phyloP scores from a whole-genome alignment of 2,797 vertebrate species.

The Hoplostethus atlanticus region DNA sequence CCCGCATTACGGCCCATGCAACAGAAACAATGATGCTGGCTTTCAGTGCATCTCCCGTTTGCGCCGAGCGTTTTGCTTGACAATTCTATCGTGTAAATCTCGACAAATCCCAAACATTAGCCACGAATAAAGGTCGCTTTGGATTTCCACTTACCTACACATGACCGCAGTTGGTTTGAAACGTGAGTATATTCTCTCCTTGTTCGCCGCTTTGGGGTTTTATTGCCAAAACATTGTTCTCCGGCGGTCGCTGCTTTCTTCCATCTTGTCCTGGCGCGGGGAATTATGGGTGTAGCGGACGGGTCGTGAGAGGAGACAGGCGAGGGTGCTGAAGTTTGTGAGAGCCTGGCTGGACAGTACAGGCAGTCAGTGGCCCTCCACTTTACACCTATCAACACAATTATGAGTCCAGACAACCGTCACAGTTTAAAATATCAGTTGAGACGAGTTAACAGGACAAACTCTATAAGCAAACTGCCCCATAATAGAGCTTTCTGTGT shows the following conservation, averaged over 20 bases:
- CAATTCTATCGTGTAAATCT: constrained; percentile 50
- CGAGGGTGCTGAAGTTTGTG: constrained; percentile 50
- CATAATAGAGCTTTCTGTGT: too few relatives aligned
- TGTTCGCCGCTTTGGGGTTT: constrained; percentile 74
- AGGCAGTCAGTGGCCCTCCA: too few relatives aligned
- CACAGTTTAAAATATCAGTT: too few relatives aligned
- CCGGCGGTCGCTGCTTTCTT: constrained; percentile 85
- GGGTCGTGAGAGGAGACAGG: constrained; percentile 90
- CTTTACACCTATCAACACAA: too few relatives aligned
- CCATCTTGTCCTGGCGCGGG: constrained; percentile 89
- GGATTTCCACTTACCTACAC: constrained; percentile 79
- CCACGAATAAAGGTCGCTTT: not conserved
- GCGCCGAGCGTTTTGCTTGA: constrained; percentile 51
- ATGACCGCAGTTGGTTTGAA: constrained; percentile 80
- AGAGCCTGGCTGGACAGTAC: not conserved
- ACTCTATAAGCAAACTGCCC: too few relatives aligned
- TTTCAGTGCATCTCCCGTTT: constrained; percentile 72
- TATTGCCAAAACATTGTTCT: constrained; percentile 91
- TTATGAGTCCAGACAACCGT: too few relatives aligned
- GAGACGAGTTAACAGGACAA: too few relatives aligned
- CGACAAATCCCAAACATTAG: constrained; percentile 37
- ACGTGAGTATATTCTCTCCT: constrained; percentile 67
- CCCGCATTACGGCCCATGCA: constrained; percentile 82
- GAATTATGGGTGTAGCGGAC: constrained; percentile 88
- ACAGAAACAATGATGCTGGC: constrained; percentile 87